A percentile compares a stretch with the other conserved stretches of the same genome.
Conservation (phyloP, 92 coral and sea anemone genomes). For the Zoanthus sansibaricus region DNA sequence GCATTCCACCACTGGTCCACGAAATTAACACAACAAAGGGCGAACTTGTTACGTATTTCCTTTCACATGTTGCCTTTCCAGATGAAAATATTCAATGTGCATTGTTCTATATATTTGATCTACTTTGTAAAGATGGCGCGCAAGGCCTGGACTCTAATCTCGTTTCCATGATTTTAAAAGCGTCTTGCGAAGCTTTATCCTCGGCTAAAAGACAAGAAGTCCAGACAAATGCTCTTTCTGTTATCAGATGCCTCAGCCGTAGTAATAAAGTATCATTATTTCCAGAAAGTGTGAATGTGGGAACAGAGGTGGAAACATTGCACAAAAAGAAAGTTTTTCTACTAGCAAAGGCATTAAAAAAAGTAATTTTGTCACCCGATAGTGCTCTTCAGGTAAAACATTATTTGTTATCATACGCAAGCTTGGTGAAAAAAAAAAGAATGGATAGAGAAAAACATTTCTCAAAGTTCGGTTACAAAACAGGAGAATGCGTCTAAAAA, state of each 20-base stretch:
- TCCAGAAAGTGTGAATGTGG: constrained; percentile 9
- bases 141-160: constrained; percentile 48
- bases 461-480: too few relatives aligned
- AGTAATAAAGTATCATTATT: constrained; percentile 7
- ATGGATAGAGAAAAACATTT: too few relatives aligned
- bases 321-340: constrained; percentile 14
- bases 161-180: constrained; percentile 62
- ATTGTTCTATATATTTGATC: constrained; percentile 70
- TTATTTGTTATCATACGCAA: neutral
- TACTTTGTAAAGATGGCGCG: constrained; percentile 64
- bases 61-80: constrained; percentile 68
- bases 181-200: constrained; percentile 74
- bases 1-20: constrained; percentile 68
- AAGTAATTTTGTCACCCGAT: constrained; percentile 74
- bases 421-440: too few relatives aligned
- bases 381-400: constrained; percentile 63
- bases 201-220: constrained; percentile 65
- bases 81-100: constrained; percentile 78
- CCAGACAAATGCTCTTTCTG: constrained; percentile 77
- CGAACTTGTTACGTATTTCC: constrained; percentile 61
- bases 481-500: too few relatives aligned
- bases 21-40: constrained; percentile 52
- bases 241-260: constrained; percentile 55
- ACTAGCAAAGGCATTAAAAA: constrained; percentile 77
- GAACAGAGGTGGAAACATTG: constrained; percentile 31